Percentiles rank a stretch among this genome's conserved stretches.
phyloP scores from a whole-genome alignment of 2,797 vertebrate species.

The Eulemur rubriventer region DNA sequence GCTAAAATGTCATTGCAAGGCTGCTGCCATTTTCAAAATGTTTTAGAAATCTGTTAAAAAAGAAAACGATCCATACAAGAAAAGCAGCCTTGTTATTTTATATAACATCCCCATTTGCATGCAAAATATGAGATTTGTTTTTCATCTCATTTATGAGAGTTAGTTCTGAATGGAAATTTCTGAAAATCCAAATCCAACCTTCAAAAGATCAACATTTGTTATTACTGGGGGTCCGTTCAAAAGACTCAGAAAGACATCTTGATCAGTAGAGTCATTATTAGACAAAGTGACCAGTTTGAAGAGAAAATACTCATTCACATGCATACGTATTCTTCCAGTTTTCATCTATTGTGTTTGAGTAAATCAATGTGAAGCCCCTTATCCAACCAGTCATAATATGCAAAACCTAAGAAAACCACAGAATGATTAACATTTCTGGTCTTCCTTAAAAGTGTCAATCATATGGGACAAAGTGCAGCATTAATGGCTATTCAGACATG shows the following conservation, averaged over 20 bases:
- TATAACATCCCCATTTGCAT: not conserved
- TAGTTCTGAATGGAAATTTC: constrained; percentile 29
- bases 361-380: constrained; percentile 37
- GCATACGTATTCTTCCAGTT: constrained; percentile 20
- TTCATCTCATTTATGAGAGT: not conserved
- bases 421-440: constrained; percentile 29
- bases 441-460: constrained; percentile 51
- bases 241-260: not conserved
- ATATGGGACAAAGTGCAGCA: constrained; percentile 74
- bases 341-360: constrained; percentile 43
- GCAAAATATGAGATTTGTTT: not conserved
- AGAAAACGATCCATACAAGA: not conserved
- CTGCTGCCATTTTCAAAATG: not conserved
- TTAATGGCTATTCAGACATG: constrained; percentile 63
- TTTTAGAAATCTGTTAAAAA: constrained; percentile 20
- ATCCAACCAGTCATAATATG: constrained; percentile 3
- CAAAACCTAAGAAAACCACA: constrained; percentile 39
- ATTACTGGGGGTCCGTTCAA: not conserved
- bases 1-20: not conserved
- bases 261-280: not conserved
- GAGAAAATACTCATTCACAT: constrained; percentile 66
- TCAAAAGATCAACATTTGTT: not conserved
- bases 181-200: not conserved
- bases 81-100: not conserved
- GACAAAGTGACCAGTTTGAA: constrained; percentile 35